Evolutionary conservation across 2,113 vertebrate species (phyloP).

Genomic region (Grammomys surdaster): DNA sequence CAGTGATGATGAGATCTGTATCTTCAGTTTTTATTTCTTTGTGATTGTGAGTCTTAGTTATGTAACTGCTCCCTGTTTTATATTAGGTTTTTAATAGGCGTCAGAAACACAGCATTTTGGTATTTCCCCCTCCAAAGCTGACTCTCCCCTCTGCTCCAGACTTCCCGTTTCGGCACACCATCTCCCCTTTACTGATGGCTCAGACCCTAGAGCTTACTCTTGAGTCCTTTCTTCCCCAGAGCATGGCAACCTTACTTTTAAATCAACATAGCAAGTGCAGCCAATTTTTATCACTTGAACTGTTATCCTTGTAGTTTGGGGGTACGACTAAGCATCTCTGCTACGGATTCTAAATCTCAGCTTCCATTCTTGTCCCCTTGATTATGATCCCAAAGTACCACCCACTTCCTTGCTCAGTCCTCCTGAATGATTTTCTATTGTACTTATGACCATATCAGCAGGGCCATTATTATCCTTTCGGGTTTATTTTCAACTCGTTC

Average conservation of each 20-base stretch:
- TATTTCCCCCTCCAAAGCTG: background rate
- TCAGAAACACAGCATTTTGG: background rate
- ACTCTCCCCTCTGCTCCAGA: background rate
- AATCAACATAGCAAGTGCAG: background rate
- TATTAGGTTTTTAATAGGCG: background rate
- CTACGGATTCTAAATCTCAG: background rate
- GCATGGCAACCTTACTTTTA: background rate
- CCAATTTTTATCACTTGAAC: background rate
- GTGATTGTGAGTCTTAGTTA: background rate
- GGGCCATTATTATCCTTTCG: background rate
- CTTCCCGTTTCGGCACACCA: background rate
- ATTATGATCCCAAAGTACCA: background rate
- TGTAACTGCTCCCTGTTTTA: slow-evolving; percentile 38
- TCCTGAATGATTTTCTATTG: background rate
- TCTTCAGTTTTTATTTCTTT: slow-evolving; percentile 28
- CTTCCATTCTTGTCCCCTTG: background rate
- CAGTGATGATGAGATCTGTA: slow-evolving; percentile 5
- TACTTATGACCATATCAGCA: background rate
- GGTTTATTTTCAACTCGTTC: background rate
- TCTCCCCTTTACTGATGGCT: background rate
- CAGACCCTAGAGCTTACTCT: background rate
- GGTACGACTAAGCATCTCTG: background rate
- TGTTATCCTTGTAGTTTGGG: background rate
- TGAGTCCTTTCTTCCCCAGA: background rate
- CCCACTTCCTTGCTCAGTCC: background rate